Evolutionary conservation across 2,888 invertebrate species (phyloP), one percentile per base, ranked within the genome.

Genomic region (Apotomis betuletana): DNA sequence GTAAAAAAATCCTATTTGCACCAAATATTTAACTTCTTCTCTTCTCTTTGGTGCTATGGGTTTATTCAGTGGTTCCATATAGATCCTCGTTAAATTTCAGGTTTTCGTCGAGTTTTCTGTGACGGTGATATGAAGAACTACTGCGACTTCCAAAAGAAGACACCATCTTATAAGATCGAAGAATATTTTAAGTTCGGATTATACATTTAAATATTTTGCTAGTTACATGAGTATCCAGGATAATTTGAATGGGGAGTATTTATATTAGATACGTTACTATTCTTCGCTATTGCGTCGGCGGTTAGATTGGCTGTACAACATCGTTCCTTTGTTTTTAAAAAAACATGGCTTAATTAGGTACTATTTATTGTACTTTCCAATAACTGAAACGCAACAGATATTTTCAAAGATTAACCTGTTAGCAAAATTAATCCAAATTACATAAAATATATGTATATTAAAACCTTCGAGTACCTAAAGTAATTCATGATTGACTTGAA

Each of bases 181-280:
- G 67, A 67, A 10, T 71, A 67, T 57, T 71, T 71, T 67, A 67
- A 67, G 71, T 71, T 71, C 67, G 41, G 57, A 71, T 9, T 61
- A 71, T 71, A 71, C 67, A 51, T 71, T 71, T 38, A 57, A 58
- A 67, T 67, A 62, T 51, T 71, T 67, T 71, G 51, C 61, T 71
- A 71, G 67, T 71, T 67, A 57, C 71, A 38, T 15, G 51, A 62
- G 46, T 69, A 69, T 62, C 67, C 61, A 49, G 67, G 44, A 57
- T 52, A 67, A 67, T 44, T 57, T 41, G 55, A 67, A 71, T 51
- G 55, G 55, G 55, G 51, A 67, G 27, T 61, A 67, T 67, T 51
- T 54, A 60, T 65, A 59, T 52, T 36, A 44, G 46, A 46, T 52
- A 60, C 59, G 52, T 51, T 51, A 54, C 13, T 67, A 67, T 57